These are phyloP conservation scores for Stenotaenia linearis DNA, from an alignment of 2,888 invertebrate species.

Conservation along the genomic window DNA sequence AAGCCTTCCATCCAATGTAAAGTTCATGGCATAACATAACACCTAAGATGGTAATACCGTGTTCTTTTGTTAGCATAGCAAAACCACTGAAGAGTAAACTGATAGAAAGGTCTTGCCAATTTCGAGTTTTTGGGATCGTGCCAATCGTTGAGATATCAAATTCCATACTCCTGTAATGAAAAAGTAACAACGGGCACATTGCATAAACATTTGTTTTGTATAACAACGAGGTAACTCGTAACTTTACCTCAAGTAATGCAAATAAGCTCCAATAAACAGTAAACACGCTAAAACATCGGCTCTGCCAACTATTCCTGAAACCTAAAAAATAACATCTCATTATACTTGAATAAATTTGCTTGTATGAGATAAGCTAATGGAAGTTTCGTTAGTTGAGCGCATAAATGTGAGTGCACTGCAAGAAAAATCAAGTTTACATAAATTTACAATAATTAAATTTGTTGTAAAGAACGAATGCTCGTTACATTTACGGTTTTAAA, in stretches of 20 bases:
- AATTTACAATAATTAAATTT: too few relatives aligned
- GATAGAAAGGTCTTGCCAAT: slow-evolving; percentile 57
- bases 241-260: slow-evolving; percentile 74
- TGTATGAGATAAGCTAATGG: too few relatives aligned
- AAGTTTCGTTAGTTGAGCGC: too few relatives aligned
- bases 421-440: too few relatives aligned
- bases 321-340: slow-evolving; percentile 61
- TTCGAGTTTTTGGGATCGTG: neutral
- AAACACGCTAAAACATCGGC: slow-evolving; percentile 79
- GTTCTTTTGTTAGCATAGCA: slow-evolving; percentile 90
- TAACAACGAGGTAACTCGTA: too few relatives aligned
- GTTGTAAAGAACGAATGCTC: too few relatives aligned
- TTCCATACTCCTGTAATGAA: neutral
- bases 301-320: slow-evolving; percentile 79
- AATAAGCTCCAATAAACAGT: slow-evolving; percentile 72
- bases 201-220: too few relatives aligned
- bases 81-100: slow-evolving; percentile 64
- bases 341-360: too few relatives aligned
- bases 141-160: neutral
- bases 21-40: slow-evolving; percentile 48
- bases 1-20: neutral
- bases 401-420: too few relatives aligned
- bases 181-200: too few relatives aligned
- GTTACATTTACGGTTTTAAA: too few relatives aligned
- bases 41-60: slow-evolving; percentile 83